phyloP scores from a whole-genome alignment of 2,113 vertebrate genomes.

The Sinosuthora webbiana region DNA sequence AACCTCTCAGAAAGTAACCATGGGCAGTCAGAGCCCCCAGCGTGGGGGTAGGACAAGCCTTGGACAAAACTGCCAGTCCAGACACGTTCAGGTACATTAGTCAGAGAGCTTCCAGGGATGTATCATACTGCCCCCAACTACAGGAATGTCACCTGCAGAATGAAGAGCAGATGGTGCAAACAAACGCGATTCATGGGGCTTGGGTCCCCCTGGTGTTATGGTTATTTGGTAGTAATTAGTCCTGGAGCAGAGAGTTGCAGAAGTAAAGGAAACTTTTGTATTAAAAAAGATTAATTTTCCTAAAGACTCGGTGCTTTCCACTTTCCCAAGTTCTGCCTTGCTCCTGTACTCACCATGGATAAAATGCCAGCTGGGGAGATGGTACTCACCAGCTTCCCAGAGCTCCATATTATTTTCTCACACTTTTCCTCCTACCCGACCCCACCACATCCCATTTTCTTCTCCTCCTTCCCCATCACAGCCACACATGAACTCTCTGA shows the following conservation, averaged over 20 bases:
- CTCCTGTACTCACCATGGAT: neutral
- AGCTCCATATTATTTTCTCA: neutral
- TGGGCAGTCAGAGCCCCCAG: rapidly evolving
- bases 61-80: neutral
- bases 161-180: conserved; percentile 40
- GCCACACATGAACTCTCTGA: neutral
- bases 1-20: neutral
- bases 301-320: neutral
- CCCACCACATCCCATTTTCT: neutral
- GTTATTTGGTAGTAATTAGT: conserved; percentile 35
- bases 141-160: neutral
- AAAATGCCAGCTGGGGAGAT: neutral
- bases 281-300: neutral
- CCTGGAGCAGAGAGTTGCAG: neutral
- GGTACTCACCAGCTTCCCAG: neutral
- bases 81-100: neutral
- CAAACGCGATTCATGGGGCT: neutral
- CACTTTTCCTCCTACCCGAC: neutral
- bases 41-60: neutral
- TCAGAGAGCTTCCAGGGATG: neutral
- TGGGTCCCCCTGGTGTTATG: neutral
- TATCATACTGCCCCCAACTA: neutral
- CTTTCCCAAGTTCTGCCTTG: neutral
- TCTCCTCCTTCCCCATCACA: neutral
- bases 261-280: neutral